A percentile compares a stretch with the other conserved stretches of the same genome.
These are phyloP conservation scores for Drosophila virilis DNA, from an alignment of 1,140 invertebrate genomes.

Conservation along the genomic window DNA sequence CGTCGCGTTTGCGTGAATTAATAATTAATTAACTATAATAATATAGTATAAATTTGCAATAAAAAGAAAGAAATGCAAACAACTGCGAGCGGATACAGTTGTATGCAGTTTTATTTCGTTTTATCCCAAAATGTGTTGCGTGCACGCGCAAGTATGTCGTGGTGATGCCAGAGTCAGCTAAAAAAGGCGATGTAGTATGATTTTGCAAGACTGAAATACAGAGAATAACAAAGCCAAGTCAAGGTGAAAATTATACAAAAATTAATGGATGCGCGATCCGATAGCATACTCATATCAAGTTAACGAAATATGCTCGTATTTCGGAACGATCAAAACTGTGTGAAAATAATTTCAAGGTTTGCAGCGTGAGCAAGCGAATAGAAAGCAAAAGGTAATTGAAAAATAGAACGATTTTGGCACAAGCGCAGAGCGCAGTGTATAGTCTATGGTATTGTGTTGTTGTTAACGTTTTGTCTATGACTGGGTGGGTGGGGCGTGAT, in stretches of 20 bases:
- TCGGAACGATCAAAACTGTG: slow-evolving; percentile 73
- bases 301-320: slow-evolving; percentile 76
- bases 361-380: slow-evolving; percentile 74
- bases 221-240: slow-evolving; percentile 73
- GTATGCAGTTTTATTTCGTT: slow-evolving; percentile 41
- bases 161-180: slow-evolving; percentile 62
- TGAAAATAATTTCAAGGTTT: slow-evolving; percentile 83
- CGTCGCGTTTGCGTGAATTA: slow-evolving; percentile 64
- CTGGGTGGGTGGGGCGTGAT: slow-evolving; percentile 76
- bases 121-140: slow-evolving; percentile 56
- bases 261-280: slow-evolving; percentile 73
- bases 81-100: slow-evolving; percentile 52
- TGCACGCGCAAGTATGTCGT: slow-evolving; percentile 47
- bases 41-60: slow-evolving; percentile 53
- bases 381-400: slow-evolving; percentile 83
- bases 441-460: slow-evolving; percentile 47
- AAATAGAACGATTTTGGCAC: slow-evolving; percentile 83
- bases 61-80: slow-evolving; percentile 43
- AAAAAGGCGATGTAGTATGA: slow-evolving; percentile 74
- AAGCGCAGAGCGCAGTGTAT: slow-evolving; percentile 65
- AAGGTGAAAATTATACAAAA: slow-evolving; percentile 79
- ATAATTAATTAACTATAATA: slow-evolving; percentile 69
- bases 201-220: slow-evolving; percentile 74
- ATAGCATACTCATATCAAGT: slow-evolving; percentile 76
- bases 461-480: slow-evolving; percentile 60